Evolutionary conservation across 2,888 invertebrate genomes (phyloP), one percentile per base, ranked within the genome.

Genomic region (Dynastes tityus): DNA sequence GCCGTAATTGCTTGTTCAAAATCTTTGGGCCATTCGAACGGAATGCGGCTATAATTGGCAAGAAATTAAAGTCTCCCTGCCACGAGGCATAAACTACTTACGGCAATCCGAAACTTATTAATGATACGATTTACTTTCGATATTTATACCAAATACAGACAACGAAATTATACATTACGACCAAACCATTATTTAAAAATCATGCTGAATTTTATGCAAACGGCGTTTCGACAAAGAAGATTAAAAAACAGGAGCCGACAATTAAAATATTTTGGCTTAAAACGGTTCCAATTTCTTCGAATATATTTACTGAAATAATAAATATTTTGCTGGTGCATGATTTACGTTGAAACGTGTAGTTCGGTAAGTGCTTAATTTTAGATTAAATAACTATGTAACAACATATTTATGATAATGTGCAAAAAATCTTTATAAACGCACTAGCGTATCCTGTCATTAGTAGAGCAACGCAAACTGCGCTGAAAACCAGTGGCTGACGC

Each of bases 101-200:
- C 61, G 27, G 73, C 13, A 27, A 74, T 61, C 40, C 73, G 29
- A 45, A 61, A 74, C 61, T 74, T 74, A 37, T 45, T 74, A 74
- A 74, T 74, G 61, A 74, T 61, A 49, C 61, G 45, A 74, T 61
- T 74, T 74, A 74, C 73, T 74, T 61, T 74, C 61, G 29, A 74
- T 74, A 61, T 74, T 74, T 61, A 74, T 74, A 74, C 73, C 49
- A 61, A 74, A 74, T 58, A 74, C 73, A 74, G 73, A 61, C 73
- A 49, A 45, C 61, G 40, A 61, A 74, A 61, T 73, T 73, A 58
- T 61, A 73, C 27, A 73, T 74, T 58, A 71, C 16, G 45, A 74
- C 61, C 40, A 29, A 22, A 27, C 73, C 45, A 63, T 74, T 74
- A 74, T 74, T 58, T 61, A 22, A 45, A 29, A 74, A 61, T 27